Percentiles rank a stretch among this genome's conserved stretches.
phyloP scores from a whole-genome alignment of 2,113 vertebrate genomes.

The Spea multiplicata region DNA sequence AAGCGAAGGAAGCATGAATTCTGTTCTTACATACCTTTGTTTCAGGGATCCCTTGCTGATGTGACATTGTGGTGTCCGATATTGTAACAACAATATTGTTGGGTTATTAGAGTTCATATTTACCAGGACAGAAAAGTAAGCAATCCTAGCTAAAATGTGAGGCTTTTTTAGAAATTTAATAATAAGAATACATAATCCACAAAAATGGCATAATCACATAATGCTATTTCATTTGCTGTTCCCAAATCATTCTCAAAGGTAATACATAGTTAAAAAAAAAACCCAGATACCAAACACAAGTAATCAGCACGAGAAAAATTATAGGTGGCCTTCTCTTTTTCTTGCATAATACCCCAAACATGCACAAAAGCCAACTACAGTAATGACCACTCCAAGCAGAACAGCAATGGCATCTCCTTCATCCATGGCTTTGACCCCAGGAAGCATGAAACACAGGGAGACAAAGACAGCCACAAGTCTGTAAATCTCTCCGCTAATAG shows the following conservation, averaged over 20 bases:
- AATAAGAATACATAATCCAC: no score
- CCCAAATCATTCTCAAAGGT: neutral
- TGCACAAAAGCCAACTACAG: constrained; percentile 78
- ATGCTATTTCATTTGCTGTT: neutral
- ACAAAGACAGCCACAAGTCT: constrained; percentile 53
- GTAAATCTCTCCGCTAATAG: constrained; percentile 49
- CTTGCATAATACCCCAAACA: constrained; percentile 87
- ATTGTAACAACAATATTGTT: no score
- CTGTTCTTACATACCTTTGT: no score
- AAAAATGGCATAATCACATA: no score
- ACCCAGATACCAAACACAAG: neutral
- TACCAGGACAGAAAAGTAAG: no score
- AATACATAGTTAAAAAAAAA: neutral
- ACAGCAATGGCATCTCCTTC: constrained; percentile 81
- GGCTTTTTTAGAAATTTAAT: no score
- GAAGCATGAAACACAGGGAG: constrained; percentile 64
- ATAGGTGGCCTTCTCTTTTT: constrained; percentile 74
- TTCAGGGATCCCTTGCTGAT: no score
- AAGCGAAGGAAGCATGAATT: no score
- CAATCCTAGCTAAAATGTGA: no score
- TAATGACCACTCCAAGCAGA: constrained; percentile 72
- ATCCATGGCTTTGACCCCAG: constrained; percentile 78
- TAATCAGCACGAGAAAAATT: constrained; percentile 18
- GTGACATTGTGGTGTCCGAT: no score
- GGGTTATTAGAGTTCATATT: no score